Evolutionary conservation across 2,888 invertebrate genomes (phyloP).

Genomic region (Volucella bombylans): DNA sequence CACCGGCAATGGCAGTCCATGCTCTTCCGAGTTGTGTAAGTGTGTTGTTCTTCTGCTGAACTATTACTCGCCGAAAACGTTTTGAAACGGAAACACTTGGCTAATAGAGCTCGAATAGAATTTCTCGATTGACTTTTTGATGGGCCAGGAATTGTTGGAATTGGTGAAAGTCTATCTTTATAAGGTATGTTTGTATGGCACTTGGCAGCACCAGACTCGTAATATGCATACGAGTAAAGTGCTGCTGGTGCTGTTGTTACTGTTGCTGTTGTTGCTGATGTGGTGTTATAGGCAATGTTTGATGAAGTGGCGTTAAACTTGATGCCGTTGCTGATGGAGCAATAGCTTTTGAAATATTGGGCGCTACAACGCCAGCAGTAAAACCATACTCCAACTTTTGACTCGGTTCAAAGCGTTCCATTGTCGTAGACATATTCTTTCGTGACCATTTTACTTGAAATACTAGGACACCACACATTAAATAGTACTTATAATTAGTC

Average conservation of each 20-base stretch:
- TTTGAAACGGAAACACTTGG: conserved; percentile 81
- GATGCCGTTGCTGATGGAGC: conserved; percentile 46
- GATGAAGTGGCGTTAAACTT: conserved; percentile 51
- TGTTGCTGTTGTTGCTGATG: conserved; percentile 75
- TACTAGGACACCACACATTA: neutral
- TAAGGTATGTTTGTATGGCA: conserved; percentile 86
- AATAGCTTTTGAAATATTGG: conserved; percentile 67
- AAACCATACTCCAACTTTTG: conserved; percentile 80
- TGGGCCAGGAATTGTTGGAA: conserved; percentile 76
- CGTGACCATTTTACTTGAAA: conserved; percentile 85
- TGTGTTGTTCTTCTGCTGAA: conserved; percentile 84
- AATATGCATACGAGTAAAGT: conserved; percentile 92
- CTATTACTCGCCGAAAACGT: conserved; percentile 78
- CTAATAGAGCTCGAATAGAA: conserved; percentile 81
- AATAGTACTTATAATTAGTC: neutral
- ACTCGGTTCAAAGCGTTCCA: conserved; percentile 86
- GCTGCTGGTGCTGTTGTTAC: conserved; percentile 59
- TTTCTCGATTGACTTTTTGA: conserved; percentile 82
- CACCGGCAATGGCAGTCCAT: too few species aligned
- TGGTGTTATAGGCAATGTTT: conserved; percentile 76
- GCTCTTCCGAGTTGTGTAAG: conserved; percentile 86
- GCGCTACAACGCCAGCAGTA: conserved; percentile 80
- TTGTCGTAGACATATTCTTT: conserved; percentile 86
- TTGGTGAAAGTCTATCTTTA: conserved; percentile 77
- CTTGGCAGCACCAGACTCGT: conserved; percentile 87